phyloP scores from a whole-genome alignment of 2,888 invertebrate genomes.

The Eustalomyia histrio region DNA sequence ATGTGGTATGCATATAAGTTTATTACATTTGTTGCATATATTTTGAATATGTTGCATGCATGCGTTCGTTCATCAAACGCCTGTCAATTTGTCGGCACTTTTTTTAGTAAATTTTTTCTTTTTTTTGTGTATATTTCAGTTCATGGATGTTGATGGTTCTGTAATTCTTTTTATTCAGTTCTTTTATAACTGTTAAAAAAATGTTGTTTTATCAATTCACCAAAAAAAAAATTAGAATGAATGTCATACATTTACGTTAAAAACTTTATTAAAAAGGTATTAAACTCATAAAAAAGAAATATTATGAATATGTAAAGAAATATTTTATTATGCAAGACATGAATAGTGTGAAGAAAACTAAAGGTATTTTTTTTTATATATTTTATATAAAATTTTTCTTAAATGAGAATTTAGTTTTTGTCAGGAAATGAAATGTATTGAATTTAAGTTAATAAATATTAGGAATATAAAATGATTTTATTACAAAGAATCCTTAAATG shows the following conservation, averaged over 20 bases:
- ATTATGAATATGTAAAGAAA: constrained; percentile 48
- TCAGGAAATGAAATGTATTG: constrained; percentile 67
- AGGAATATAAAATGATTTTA: background rate
- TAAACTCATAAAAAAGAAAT: constrained; percentile 33
- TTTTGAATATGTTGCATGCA: constrained; percentile 56
- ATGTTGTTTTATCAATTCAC: constrained; percentile 53
- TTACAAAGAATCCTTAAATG: background rate
- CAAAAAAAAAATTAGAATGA: constrained; percentile 50
- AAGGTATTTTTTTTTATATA: background rate
- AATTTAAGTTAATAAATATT: constrained; percentile 62
- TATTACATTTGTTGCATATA: constrained; percentile 60
- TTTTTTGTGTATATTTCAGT: constrained; percentile 30
- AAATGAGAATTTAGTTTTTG: constrained; percentile 42
- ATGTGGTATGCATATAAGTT: constrained; percentile 45
- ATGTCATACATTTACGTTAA: constrained; percentile 64
- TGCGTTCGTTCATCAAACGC: constrained; percentile 65
- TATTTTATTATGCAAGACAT: constrained; percentile 62
- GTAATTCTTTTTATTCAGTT: constrained; percentile 2
- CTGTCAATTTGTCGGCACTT: constrained; percentile 66
- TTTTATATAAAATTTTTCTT: background rate
- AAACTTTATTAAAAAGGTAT: constrained; percentile 66
- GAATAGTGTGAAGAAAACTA: constrained; percentile 54
- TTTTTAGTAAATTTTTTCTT: constrained; percentile 31
- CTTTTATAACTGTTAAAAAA: constrained; percentile 62
- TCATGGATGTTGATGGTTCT: constrained; percentile 44